Conservation (phyloP, 1,140 invertebrate genomes). For the Drosophila jambulina region DNA sequence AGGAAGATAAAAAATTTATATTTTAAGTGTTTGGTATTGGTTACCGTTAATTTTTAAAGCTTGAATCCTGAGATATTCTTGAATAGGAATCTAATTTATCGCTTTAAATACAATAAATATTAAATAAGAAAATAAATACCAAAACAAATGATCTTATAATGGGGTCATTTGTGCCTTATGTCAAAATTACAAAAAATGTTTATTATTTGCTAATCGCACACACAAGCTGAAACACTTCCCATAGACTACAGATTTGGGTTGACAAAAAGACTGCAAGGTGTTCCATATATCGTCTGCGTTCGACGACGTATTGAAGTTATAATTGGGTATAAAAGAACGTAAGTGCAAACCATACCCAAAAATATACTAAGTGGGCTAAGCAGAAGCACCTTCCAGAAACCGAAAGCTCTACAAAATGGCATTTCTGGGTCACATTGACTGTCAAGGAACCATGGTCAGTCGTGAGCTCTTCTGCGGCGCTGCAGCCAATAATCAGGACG, state of each 20-base stretch:
- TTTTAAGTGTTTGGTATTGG: too few relatives aligned
- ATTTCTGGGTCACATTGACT: conserved; percentile 58
- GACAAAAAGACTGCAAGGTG: conserved; percentile 4
- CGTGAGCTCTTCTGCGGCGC: conserved; percentile 31
- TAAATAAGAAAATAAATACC: neutral
- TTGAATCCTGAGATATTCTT: neutral
- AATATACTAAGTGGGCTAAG: neutral
- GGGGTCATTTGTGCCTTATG: neutral
- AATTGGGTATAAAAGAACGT: conserved; percentile 15
- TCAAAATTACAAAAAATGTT: neutral
- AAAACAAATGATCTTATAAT: too few relatives aligned
- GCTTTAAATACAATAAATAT: neutral
- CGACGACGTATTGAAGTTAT: conserved; percentile 50
- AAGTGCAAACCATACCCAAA: neutral
- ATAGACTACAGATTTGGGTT: conserved; percentile 7
- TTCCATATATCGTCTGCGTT: conserved; percentile 38
- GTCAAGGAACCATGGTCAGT: conserved; percentile 25
- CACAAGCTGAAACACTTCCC: conserved; percentile 26
- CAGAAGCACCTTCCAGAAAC: neutral
- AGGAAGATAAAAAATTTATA: too few relatives aligned
- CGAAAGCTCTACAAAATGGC: conserved; percentile 44
- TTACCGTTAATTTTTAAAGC: too few relatives aligned
- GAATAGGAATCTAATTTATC: too few relatives aligned
- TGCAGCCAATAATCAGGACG: neutral
- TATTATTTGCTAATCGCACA: conserved; percentile 20